Percentiles rank a stretch among this genome's conserved stretches.
Evolutionary conservation across 2,888 invertebrate genomes (phyloP).

Genomic region (Scaptomyza polygonia): DNA sequence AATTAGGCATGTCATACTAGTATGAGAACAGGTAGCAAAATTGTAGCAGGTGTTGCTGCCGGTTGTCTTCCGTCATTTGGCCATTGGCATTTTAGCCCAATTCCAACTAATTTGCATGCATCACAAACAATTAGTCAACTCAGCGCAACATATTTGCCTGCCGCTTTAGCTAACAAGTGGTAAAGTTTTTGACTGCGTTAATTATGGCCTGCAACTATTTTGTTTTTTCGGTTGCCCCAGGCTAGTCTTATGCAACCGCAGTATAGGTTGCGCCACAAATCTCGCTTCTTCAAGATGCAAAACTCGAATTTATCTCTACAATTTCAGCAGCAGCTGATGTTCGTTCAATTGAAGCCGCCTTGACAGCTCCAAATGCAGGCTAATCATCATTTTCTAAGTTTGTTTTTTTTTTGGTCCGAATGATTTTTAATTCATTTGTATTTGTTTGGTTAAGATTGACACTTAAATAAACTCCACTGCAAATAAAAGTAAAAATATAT

Average conservation of each 20-base stretch:
- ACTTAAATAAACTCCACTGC: background rate
- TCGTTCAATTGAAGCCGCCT: slow-evolving; percentile 14
- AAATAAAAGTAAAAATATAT: background rate
- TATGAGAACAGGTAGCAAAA: slow-evolving; percentile 23
- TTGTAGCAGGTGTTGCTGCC: slow-evolving; percentile 5
- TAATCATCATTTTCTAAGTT: slow-evolving; percentile 31
- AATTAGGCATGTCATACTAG: slow-evolving; percentile 58
- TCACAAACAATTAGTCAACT: slow-evolving; percentile 54
- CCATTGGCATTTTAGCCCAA: slow-evolving; percentile 52
- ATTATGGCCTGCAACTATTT: slow-evolving; percentile 30
- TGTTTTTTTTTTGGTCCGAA: slow-evolving; percentile 5
- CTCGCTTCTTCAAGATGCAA: slow-evolving; percentile 38
- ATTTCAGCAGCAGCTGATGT: slow-evolving; percentile 19
- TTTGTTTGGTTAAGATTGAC: slow-evolving; percentile 7
- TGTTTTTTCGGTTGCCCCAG: slow-evolving; percentile 9
- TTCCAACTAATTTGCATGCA: slow-evolving; percentile 45
- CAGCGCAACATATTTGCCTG: slow-evolving; percentile 43
- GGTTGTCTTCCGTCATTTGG: slow-evolving; percentile 15
- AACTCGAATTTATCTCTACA: slow-evolving; percentile 32
- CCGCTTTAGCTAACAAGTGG: slow-evolving; percentile 21
- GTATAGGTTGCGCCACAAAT: slow-evolving; percentile 17
- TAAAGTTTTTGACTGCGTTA: slow-evolving; percentile 43
- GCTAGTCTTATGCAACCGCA: slow-evolving; percentile 44
- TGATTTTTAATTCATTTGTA: slow-evolving; percentile 10
- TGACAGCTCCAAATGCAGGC: slow-evolving; percentile 25